Base-by-base conservation (phyloP, 2,797 vertebrate genomes). In the Leucoraja ocellata region DNA sequence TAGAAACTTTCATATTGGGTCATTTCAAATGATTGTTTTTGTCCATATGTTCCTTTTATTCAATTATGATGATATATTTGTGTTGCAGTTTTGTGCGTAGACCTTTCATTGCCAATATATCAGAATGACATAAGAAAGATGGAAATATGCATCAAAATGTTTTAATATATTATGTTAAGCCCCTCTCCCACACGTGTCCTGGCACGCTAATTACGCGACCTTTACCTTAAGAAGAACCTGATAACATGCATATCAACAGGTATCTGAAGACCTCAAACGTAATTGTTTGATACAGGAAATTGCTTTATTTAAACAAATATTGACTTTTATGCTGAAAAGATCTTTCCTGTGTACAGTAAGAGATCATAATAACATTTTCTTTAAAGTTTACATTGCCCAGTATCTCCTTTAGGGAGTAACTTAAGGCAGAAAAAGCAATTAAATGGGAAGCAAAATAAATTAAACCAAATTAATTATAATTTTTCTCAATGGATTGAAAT, bases 1-100 rank as follows among this genome's bases (percentile, higher is more conserved):
- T 86, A 71, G 32, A 92, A 74, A 39, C 71, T 92, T 92, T 92
- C 90, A 74, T 92, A 76, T 92, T 76, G 39, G 71, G 16, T 92
- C 25, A 76, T 32, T 92, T 92, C n/a, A 65, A 23, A 46, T 76
- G 71, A 88, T 92, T 39, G 65, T 65, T 71, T 11, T 18, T 91
- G 65, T 39, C 23, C 10, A 16, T 18, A 21, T 88, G 46, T 68
- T 86, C 63, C 16, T 36, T 68, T 32, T 36, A 88, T 68, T 88
- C 84, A 88, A 68, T 88, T 88, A 65, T 21, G 84, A 36, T 65
- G 61, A 36, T 21, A 16, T 88, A 63, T 88, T 68, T 68, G 84
- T 88, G 84, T 68, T 36, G n/a, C 61, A 36, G 14, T 32, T 63
- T 58, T 28, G 83, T 32, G 83, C 63, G 61, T 63, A 63, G 13